These are phyloP conservation scores for Erethizon dorsatum DNA, from an alignment of 2,797 vertebrate genomes.

Conservation along the genomic window DNA sequence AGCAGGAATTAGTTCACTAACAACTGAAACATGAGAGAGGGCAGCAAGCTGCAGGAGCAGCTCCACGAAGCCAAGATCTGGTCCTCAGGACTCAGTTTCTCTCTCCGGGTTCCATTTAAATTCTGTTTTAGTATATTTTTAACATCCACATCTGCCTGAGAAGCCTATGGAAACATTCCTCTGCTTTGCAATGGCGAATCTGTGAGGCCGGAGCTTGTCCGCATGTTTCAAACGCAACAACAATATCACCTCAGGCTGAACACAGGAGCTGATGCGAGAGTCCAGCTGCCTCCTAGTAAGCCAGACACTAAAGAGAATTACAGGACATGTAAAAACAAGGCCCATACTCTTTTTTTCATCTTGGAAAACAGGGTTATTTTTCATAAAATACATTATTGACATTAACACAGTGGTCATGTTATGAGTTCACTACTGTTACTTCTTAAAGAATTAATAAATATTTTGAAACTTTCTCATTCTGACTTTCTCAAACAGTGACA, in stretches of 20 bases:
- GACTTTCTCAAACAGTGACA: neutral
- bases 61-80: neutral
- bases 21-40: neutral
- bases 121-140: neutral
- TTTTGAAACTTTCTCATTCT: neutral
- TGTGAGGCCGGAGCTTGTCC: neutral
- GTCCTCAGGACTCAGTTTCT: neutral
- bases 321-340: neutral
- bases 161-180: neutral
- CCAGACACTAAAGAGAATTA: constrained; percentile 15
- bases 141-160: neutral
- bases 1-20: neutral
- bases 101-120: neutral
- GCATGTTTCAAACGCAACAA: neutral
- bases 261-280: neutral
- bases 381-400: neutral
- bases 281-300: neutral
- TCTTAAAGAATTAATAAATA: constrained; percentile 14
- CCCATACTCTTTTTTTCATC: neutral
- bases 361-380: neutral
- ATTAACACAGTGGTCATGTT: neutral
- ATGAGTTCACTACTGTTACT: neutral
- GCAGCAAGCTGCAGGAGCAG: fast-evolving
- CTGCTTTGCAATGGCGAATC: neutral
- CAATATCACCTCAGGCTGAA: neutral